Evolutionary conservation across 2,888 invertebrate genomes (phyloP), one percentile per base, ranked within the genome.

Genomic region (Spodoptera picta): DNA sequence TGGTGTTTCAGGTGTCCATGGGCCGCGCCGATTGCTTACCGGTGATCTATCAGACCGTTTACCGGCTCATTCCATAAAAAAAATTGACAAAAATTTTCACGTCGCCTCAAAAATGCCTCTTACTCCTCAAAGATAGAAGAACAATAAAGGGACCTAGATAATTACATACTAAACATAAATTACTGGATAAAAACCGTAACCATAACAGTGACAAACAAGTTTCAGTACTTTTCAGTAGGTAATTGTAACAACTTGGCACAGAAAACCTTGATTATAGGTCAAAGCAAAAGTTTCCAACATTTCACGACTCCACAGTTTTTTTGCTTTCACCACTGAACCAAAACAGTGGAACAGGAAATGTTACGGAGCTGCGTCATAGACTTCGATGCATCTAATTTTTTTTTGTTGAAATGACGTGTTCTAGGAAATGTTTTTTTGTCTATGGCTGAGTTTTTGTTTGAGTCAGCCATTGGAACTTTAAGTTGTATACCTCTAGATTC

Each of bases 391-490:
- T 41, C 65, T 36, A 53, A 24, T 23, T 24, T 52, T 59, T 14
- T 69, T 65, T 63, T 60, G 60, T 14, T 51, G 19, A 10, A 7
- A 23, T 67, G 69, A 73, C 73, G 70, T 48, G 43, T 52, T 51
- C 51, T 10, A 75, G 72, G 75, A 75, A 75, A 72, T 65, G 36
- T 46, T 47, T 54, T 56, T 55, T 62, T 72, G 56, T 19, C 57
- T 11, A 24, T 51, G 57, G 61, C 43, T 9, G 19, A 47, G 11
- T 67, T 75, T 70, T 76, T 65, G 11, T 24, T 23, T 57, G 49
- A 64, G 12, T 61, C 65, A 70, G 52, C 67, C 46, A 47, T 1
- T 41, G 57, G 55, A 73, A 63, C 60, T 48, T 50, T 46, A 48
- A 31, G 19, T 49, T 46, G 23, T 53, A 27, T 24, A n/a, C n/a